Base-by-base conservation (phyloP, 2,797 vertebrate species). In the Enteromius mattozi region DNA sequence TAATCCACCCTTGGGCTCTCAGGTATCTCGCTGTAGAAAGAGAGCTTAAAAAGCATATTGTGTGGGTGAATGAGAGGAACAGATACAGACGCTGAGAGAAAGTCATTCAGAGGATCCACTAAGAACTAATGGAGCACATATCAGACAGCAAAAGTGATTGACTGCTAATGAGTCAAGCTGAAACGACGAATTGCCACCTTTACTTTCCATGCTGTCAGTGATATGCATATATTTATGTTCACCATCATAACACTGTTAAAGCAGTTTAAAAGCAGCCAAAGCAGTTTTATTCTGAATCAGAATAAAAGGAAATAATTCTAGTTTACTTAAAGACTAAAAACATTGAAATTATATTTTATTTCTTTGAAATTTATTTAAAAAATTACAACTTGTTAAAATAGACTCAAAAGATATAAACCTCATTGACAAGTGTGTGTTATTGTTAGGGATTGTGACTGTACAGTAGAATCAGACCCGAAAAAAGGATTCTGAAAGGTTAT, bases 51-150 rank as follows among this genome's bases (percentile, higher is more conserved):
- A 61, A 61, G 8, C 49, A 69, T 37, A 77, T 30, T 84, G 79
- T 72, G 27, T 16, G n/a, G 66, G 30, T 54, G 56, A 81, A 71
- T 19, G 71, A 87, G 71, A 69, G 63, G 49, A 75, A 45, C 16
- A 66, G 82, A 80, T 42, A 79, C 8, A 45, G 33, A 63, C 24
- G 16, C 33, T 65, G 69, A 75, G 45, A 77, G 27, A 70, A 47
- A 69, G 61, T 37, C 59, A n/a, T 37, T 37, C 30, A 12, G 12
- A 66, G 7, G 8, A 33, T 63, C 27, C 4, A 35, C 21, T 9
- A 30, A 54, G 19, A 69, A 69, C 3, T 19, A 54, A 63, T 45
- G 24, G 35, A 70, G 7, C 51, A 45, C 12, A 35, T 66, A 14
- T 65, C 6, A 74, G 51, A 56, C n/a, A 45, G 30, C 24, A 69